phyloP scores from a whole-genome alignment of 2,888 invertebrate genomes.

The Amblyteles armatorius region DNA sequence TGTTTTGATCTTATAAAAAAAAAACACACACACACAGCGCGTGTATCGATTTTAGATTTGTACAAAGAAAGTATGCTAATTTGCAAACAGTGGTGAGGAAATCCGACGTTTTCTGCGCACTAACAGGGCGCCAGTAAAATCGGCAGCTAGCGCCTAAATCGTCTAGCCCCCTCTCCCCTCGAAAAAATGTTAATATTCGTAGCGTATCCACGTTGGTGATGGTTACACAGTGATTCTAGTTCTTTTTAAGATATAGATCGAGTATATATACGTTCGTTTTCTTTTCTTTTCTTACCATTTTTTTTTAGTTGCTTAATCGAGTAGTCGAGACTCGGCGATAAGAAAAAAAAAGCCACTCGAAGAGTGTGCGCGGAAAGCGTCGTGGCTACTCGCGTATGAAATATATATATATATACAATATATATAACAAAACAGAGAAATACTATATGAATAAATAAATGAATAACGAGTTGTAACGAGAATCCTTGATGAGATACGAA shows the following conservation, averaged over 20 bases:
- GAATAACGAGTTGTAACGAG: slow-evolving; percentile 59
- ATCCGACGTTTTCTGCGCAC: slow-evolving; percentile 79
- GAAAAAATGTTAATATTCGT: slow-evolving; percentile 75
- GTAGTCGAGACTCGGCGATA: slow-evolving; percentile 47
- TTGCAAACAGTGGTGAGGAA: slow-evolving; percentile 57
- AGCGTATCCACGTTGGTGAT: slow-evolving; percentile 81
- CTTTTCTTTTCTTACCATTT: slow-evolving; percentile 50
- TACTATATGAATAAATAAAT: slow-evolving; percentile 64
- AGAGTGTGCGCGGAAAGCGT: slow-evolving; percentile 76
- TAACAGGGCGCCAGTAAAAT: slow-evolving; percentile 65
- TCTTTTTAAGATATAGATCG: slow-evolving; percentile 74
- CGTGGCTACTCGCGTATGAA: slow-evolving; percentile 47
- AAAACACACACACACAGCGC: background rate
- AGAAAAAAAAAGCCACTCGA: slow-evolving; percentile 40
- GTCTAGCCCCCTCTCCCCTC: slow-evolving; percentile 10
- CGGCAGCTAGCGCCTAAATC: slow-evolving; percentile 35
- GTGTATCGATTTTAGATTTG: slow-evolving; percentile 56
- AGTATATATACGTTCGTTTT: slow-evolving; percentile 38
- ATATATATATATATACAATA: slow-evolving; percentile 38
- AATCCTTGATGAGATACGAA: slow-evolving; percentile 41
- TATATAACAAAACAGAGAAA: slow-evolving; percentile 48
- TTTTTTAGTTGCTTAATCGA: slow-evolving; percentile 65
- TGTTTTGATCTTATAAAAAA: slow-evolving; percentile 11
- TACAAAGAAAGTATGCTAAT: slow-evolving; percentile 61
- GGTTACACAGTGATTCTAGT: slow-evolving; percentile 81